Base-by-base conservation (phyloP, 2,888 invertebrate species). In the Cryptocheilus praepositus region DNA sequence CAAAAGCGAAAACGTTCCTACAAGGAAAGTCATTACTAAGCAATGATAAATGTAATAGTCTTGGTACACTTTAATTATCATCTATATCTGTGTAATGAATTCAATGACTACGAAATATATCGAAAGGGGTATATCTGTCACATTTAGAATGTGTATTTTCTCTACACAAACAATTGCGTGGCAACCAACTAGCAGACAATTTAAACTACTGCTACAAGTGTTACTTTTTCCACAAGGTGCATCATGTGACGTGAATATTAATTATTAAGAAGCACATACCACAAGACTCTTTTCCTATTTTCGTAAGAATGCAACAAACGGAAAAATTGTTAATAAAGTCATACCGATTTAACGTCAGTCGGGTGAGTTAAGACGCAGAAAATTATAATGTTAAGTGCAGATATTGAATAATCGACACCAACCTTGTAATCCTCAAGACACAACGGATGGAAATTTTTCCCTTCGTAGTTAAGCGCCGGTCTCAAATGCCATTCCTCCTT, bases 401-500 rank as follows among this genome's bases (percentile, higher is more conserved):
- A 4, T 36, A 43, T 16, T 2, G 4, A 56, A n/a, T 49, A 19
- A 18, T 21, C 43, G 16, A 18, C 5, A 77, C 85, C 80, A 84
- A 94, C 94, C 92, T 94, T 94, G 83, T 93, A 93, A 85, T 98
- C 98, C 74, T 97, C 95, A 80, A 94, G 94, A 89, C 98, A 98
- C 43, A 95, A 89, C 0, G 98, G 97, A 90, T 98, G 98, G 87
- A 96, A 98, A 79, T 94, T 93, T 72, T 92, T 92, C 0, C 92
- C 93, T 64, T 96, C 94, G 43, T 94, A 93, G 5, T 92, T 91
- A 19, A 95, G 91, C 0, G 98, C 96, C 86, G 96, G 95, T 71
- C 94, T 90, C 28, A 99, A 91, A 86, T 98, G 96, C 99, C 99
- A 99, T 86, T 97, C 98, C 88, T 99, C 99, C 76, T 94, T 93